Conservation (phyloP, 2,888 invertebrate species). For the Priocnemis perturbator region DNA sequence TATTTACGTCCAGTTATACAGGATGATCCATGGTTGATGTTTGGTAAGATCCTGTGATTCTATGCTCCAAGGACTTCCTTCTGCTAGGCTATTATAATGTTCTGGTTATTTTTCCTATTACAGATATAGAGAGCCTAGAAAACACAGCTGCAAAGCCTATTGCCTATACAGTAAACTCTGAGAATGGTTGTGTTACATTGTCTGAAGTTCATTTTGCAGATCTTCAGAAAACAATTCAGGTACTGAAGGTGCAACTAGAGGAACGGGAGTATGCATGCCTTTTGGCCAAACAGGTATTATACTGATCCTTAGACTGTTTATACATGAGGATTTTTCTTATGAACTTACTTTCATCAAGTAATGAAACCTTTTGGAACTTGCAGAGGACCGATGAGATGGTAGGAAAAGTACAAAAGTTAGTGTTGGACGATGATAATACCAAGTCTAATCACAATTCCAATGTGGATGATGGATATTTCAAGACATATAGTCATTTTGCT, state of each 20-base stretch:
- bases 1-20: constrained; percentile 85
- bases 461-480: constrained; percentile 87
- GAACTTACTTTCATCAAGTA: constrained; percentile 7
- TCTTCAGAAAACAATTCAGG: constrained; percentile 79
- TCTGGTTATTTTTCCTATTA: not conserved
- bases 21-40: constrained; percentile 89
- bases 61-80: not conserved
- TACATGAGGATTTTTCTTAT: not conserved
- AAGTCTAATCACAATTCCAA: constrained; percentile 70
- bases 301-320: not conserved
- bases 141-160: constrained; percentile 72
- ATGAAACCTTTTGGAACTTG: constrained; percentile 17
- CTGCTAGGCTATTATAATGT: not conserved
- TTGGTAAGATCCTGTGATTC: constrained; percentile 78
- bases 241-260: constrained; percentile 78
- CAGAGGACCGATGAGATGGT: constrained; percentile 72
- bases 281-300: constrained; percentile 67
- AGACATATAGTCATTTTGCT: constrained; percentile 91
- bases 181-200: constrained; percentile 80
- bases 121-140: constrained; percentile 65
- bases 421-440: constrained; percentile 64
- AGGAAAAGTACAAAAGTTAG: constrained; percentile 67
- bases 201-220: constrained; percentile 80
- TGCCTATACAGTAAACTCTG: constrained; percentile 79
- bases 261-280: constrained; percentile 74